These are phyloP conservation scores for Sander lucioperca DNA, from an alignment of 2,113 vertebrate species.

Conservation along the genomic window DNA sequence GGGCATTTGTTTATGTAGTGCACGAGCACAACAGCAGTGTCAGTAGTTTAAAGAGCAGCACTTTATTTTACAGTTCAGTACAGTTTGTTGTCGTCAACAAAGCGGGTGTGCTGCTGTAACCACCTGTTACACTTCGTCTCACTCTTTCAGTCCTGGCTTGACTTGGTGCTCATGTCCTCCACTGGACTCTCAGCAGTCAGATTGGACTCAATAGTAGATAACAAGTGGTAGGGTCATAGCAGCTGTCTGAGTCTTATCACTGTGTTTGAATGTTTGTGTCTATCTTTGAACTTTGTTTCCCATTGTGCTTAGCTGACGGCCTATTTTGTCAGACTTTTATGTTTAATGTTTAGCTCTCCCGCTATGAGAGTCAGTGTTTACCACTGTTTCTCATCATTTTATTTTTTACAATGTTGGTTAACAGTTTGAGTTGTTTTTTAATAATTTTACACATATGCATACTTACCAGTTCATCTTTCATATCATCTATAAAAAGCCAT, in stretches of 20 bases:
- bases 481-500: background rate
- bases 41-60: background rate
- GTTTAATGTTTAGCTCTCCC: no score
- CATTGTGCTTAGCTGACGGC: background rate
- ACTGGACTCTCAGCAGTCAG: background rate
- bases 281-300: background rate
- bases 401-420: no score
- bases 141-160: slow-evolving; percentile 7
- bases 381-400: no score
- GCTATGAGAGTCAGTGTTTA: no score
- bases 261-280: background rate
- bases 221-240: background rate
- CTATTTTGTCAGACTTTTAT: background rate
- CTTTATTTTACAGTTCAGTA: background rate
- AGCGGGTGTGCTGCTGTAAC: background rate
- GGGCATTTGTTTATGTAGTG: background rate
- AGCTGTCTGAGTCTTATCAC: background rate
- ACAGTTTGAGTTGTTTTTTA: background rate
- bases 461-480: background rate
- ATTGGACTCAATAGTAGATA: background rate
- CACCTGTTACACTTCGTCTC: background rate
- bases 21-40: background rate
- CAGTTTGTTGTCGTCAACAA: background rate
- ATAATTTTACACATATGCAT: background rate
- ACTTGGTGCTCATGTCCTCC: background rate